Base-by-base conservation (phyloP, 2,113 vertebrate species). In the Rynchops niger region DNA sequence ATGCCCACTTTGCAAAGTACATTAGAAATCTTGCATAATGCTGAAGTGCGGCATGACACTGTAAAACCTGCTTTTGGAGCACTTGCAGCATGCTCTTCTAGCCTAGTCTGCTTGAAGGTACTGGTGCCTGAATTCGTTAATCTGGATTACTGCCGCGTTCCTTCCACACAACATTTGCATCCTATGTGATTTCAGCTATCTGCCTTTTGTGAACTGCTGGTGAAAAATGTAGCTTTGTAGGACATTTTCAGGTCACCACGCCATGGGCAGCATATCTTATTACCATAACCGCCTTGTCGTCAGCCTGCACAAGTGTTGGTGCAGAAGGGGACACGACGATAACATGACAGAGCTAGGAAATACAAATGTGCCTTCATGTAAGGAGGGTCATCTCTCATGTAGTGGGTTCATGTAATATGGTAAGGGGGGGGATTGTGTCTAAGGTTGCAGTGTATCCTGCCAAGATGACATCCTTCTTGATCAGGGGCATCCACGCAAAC, bases 321-420 rank as follows among this genome's bases (percentile, higher is more conserved):
- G 73, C 34, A 50, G 70, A 87, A 72, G 26, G 25, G 15, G 50
- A 69, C 0, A 4, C 0, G 0, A 29, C 27, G 49, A 45, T 83
- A 73, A 66, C 13, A 5, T n/a, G 32, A 43, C 34, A 78, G 47
- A 85, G 12, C 14, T 19, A 56, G 47, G 42, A 86, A 94, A 78
- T n/a, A 43, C 1, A 0, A 3, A 80, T 53, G 32, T 71, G 30
- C 20, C 45, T 66, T 82, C 2, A 3, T 25, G 30, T 56, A 45
- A 65, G 17, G 21, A 49, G 19, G 15, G 8, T 4, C 3, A 1
- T 36, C 11, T 61, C 53, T 86, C 34, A 20, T 25, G 10, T 25
- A 61, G 14, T 59, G 36, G 5, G 8, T 6, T 80, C 42, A 38
- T 11, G 32, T 16, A 12, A 12, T 27, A 9, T 7, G 21, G 5